Evolutionary conservation across 2,113 vertebrate genomes (phyloP).

Genomic region (Brachypteracias leptosomus): DNA sequence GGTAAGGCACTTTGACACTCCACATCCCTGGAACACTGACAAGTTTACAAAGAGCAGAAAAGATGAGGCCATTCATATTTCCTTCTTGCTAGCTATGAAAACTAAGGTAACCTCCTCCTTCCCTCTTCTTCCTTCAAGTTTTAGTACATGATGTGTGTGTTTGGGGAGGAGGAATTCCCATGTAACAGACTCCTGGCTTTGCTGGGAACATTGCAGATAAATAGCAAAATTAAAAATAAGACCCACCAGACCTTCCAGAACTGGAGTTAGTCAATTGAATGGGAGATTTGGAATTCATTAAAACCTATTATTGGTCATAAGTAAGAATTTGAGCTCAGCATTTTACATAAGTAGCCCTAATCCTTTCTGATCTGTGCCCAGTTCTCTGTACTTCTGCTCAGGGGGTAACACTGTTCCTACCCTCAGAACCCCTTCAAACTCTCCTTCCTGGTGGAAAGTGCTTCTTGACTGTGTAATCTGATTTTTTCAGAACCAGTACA

Average conservation of each 20-base stretch:
- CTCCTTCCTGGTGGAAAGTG: not conserved
- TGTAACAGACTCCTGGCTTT: not conserved
- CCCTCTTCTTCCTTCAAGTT: not conserved
- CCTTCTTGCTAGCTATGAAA: not conserved
- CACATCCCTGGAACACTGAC: not conserved
- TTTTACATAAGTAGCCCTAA: not conserved
- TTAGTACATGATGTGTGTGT: not conserved
- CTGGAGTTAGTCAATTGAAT: not conserved
- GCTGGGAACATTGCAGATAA: not conserved
- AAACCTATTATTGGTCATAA: not conserved
- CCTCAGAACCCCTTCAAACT: not conserved
- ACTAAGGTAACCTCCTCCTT: not conserved
- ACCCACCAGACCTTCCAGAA: not conserved
- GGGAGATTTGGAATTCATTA: not conserved
- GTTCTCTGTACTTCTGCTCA: not conserved
- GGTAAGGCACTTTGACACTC: not conserved
- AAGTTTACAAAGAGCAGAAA: not conserved
- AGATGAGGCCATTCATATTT: not conserved
- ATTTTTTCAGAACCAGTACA: not conserved
- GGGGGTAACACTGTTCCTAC: not conserved
- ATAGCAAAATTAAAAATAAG: not conserved
- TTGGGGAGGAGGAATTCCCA: not conserved
- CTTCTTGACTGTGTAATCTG: not conserved
- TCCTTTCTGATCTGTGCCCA: not conserved
- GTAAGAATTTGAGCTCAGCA: accelerated